Conservation (phyloP, 1,140 invertebrate genomes). For the Camponotus vicinus region DNA sequence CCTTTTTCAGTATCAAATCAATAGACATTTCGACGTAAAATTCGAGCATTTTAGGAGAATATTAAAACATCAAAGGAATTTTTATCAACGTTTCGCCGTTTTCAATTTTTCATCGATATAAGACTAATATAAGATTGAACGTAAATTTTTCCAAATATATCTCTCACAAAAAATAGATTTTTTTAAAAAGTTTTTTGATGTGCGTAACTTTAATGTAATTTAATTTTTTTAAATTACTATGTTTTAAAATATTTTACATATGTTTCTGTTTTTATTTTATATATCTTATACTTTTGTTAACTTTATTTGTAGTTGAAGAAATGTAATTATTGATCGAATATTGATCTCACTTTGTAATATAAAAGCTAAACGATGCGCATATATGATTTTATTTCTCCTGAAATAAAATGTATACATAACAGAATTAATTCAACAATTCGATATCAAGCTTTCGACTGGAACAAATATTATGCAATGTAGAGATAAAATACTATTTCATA, state of each 20-base stretch:
- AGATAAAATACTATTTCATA: constrained; percentile 63
- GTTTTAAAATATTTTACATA: no score
- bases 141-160: constrained; percentile 5
- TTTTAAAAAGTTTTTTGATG: neutral
- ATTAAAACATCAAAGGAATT: constrained; percentile 50
- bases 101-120: neutral
- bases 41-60: constrained; percentile 29
- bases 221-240: no score
- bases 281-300: neutral
- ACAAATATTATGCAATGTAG: neutral
- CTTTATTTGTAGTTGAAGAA: neutral
- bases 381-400: constrained; percentile 10
- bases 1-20: constrained; percentile 27
- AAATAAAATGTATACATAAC: neutral
- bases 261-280: no score
- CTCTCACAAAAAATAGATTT: constrained; percentile 5
- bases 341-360: constrained; percentile 19
- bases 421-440: constrained; percentile 17
- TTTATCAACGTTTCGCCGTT: neutral
- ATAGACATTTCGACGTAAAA: constrained; percentile 50
- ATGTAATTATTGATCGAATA: constrained; percentile 40
- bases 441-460: neutral
- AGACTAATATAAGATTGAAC: neutral
- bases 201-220: no score
- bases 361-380: constrained; percentile 30